Conservation (phyloP, 2,888 invertebrate species). For the Eremobia ochroleuca region DNA sequence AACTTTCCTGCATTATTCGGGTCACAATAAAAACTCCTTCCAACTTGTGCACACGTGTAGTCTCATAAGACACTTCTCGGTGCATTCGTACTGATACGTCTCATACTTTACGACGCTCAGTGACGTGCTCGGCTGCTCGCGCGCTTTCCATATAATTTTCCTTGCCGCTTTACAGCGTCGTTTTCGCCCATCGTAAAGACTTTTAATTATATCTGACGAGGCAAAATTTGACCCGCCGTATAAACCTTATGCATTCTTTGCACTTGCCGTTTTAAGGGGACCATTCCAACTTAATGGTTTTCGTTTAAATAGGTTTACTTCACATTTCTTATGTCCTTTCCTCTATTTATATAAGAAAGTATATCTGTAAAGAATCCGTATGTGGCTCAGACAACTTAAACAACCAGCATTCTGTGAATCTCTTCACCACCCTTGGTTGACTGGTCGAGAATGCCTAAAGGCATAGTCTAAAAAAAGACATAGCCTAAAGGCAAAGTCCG, state of each 20-base stretch:
- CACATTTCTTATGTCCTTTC: conserved; percentile 45
- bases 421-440: no score
- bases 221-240: conserved; percentile 80
- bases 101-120: conserved; percentile 79
- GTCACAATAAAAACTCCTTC: conserved; percentile 38
- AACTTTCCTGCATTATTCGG: conserved; percentile 30
- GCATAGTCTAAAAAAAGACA: no score
- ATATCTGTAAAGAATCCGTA: neutral
- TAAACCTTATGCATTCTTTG: conserved; percentile 81
- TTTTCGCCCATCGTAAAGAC: conserved; percentile 86
- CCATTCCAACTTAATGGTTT: conserved; percentile 73
- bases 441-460: no score
- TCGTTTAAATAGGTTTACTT: conserved; percentile 75
- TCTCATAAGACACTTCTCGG: conserved; percentile 34
- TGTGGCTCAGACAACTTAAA: neutral
- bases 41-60: conserved; percentile 35
- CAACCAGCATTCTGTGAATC: neutral
- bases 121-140: conserved; percentile 72
- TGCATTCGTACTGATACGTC: conserved; percentile 61
- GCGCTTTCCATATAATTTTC: conserved; percentile 82
- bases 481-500: no score
- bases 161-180: conserved; percentile 85
- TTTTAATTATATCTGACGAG: conserved; percentile 87
- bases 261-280: conserved; percentile 74
- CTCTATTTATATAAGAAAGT: conserved; percentile 38